phyloP scores from a whole-genome alignment of 53 echinoderm and acorn worm species.

The Antedon mediterranea region DNA sequence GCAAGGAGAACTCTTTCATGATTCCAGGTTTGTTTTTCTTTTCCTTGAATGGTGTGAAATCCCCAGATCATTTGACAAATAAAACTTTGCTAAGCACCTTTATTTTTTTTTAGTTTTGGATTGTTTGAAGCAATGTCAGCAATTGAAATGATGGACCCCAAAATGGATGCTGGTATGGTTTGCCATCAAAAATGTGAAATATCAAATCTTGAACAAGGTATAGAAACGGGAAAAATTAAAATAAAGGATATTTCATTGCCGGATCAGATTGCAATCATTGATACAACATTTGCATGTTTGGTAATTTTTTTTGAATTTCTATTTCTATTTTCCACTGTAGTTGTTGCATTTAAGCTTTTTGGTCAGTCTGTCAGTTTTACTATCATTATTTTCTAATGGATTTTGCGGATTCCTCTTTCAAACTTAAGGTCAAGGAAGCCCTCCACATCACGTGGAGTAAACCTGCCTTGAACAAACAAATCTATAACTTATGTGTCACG shows the following conservation, averaged over 20 bases:
- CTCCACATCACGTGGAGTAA: too few species aligned
- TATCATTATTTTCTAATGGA: too few species aligned
- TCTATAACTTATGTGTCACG: too few species aligned
- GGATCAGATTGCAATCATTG: slow-evolving; percentile 81
- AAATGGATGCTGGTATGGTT: slow-evolving; percentile 99
- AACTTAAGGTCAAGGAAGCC: too few species aligned
- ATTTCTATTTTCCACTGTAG: too few species aligned
- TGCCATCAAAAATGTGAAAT: slow-evolving; percentile 84
- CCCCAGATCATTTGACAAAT: too few species aligned
- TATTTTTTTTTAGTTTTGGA: slow-evolving; percentile 55
- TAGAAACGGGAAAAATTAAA: slow-evolving; percentile 55
- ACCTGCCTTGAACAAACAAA: too few species aligned
- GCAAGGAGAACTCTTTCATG: slow-evolving; percentile 74
- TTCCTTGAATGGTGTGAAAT: too few species aligned
- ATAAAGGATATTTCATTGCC: slow-evolving; percentile 45
- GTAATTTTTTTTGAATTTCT: too few species aligned
- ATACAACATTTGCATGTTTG: slow-evolving; percentile 81
- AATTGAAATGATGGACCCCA: slow-evolving; percentile 99
- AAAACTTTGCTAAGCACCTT: neutral
- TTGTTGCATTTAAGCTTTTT: too few species aligned
- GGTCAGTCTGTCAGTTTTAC: too few species aligned
- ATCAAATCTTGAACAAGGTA: slow-evolving; percentile 66
- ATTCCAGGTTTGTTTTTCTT: slow-evolving; percentile 58
- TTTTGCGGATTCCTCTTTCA: too few species aligned
- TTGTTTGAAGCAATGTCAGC: slow-evolving; percentile 99